Evolutionary conservation across 2,888 invertebrate species (phyloP).

Genomic region (Epistrophe grossulariae): DNA sequence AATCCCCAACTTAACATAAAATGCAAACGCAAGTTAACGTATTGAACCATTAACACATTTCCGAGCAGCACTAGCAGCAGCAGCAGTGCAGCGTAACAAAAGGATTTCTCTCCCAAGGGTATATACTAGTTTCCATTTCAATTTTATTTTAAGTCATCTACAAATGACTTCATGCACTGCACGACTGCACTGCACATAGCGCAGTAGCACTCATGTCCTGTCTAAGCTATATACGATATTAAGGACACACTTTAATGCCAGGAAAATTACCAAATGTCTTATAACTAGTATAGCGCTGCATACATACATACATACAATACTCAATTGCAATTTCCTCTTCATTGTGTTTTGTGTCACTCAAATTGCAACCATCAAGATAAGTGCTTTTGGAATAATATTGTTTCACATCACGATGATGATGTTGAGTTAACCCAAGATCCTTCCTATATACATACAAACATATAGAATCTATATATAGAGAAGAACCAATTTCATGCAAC

Average conservation of each 20-base stretch:
- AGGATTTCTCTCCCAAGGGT: neutral
- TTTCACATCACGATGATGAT: constrained; percentile 42
- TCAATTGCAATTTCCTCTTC: constrained; percentile 61
- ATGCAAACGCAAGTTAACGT: constrained; percentile 20
- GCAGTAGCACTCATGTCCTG: constrained; percentile 21
- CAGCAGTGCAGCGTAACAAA: neutral
- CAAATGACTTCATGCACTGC: constrained; percentile 37
- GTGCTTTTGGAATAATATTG: constrained; percentile 49
- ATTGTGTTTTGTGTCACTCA: constrained; percentile 52
- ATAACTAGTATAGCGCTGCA: neutral
- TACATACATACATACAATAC: neutral
- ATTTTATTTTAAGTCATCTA: constrained; percentile 38
- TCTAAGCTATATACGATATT: constrained; percentile 6
- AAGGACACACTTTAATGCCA: constrained; percentile 31
- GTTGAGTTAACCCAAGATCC: constrained; percentile 14
- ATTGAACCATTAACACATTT: constrained; percentile 40
- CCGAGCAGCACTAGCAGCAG: neutral
- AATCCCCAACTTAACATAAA: constrained; percentile 1
- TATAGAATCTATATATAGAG: neutral
- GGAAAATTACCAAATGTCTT: constrained; percentile 43
- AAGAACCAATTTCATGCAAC: constrained; percentile 46
- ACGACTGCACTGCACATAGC: neutral
- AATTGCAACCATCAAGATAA: constrained; percentile 58
- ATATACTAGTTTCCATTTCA: constrained; percentile 28
- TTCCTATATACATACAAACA: neutral